phyloP scores from a whole-genome alignment of 2,797 vertebrate genomes.

The Chelon auratus region DNA sequence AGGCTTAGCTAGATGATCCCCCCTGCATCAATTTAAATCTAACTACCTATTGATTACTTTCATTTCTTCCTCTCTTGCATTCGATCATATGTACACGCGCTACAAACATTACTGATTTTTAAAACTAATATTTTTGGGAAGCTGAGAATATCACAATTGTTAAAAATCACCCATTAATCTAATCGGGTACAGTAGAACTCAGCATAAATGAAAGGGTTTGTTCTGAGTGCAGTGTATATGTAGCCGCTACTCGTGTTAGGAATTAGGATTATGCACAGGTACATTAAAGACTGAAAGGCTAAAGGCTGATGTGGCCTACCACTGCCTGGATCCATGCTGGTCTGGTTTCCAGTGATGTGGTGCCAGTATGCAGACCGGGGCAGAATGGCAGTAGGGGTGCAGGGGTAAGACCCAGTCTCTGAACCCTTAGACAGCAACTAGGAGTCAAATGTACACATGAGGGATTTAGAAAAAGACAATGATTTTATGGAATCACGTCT shows the following conservation, averaged over 20 bases:
- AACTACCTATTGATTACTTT: too few relatives aligned
- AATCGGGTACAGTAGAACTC: too few relatives aligned
- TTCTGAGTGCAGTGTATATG: too few relatives aligned
- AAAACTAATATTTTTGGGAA: too few relatives aligned
- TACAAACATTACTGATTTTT: too few relatives aligned
- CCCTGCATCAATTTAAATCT: too few relatives aligned
- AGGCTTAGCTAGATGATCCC: too few relatives aligned
- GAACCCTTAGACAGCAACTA: constrained; percentile 91
- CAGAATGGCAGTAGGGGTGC: constrained; percentile 92
- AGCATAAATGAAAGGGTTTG: too few relatives aligned
- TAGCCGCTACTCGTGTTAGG: neutral
- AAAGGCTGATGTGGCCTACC: constrained; percentile 71
- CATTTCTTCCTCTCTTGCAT: too few relatives aligned
- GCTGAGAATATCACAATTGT: too few relatives aligned
- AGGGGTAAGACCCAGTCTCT: constrained; percentile 90
- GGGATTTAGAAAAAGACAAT: neutral
- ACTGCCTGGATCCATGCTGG: constrained; percentile 82
- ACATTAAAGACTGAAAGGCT: neutral
- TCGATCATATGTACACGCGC: too few relatives aligned
- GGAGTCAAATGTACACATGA: constrained; percentile 14
- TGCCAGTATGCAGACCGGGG: constrained; percentile 98
- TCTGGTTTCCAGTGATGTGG: constrained; percentile 93
- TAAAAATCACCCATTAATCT: too few relatives aligned
- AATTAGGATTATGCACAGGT: neutral
- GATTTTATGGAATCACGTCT: neutral